phyloP scores from a whole-genome alignment of 2,888 invertebrate species.

The Piscicola geometra region DNA sequence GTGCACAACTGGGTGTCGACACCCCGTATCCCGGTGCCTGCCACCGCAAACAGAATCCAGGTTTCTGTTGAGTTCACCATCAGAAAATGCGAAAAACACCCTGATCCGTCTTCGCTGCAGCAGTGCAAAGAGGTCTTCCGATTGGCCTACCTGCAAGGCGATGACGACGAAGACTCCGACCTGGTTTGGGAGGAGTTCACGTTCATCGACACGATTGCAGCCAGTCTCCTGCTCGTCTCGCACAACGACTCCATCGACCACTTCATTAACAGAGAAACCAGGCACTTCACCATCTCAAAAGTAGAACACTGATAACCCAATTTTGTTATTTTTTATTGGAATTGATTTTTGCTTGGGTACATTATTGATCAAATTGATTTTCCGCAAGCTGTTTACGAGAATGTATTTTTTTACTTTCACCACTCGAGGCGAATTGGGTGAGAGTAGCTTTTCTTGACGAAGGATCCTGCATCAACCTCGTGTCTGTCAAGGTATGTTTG shows the following conservation, averaged over 20 bases:
- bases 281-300: not conserved
- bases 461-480: conserved; percentile 22
- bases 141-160: conserved; percentile 14
- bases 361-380: too few species aligned
- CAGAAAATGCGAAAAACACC: not conserved
- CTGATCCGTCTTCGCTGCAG: not conserved
- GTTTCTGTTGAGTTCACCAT: conserved; percentile 20
- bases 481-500: not conserved
- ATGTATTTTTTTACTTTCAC: too few species aligned
- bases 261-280: conserved; percentile 17
- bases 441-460: conserved; percentile 25
- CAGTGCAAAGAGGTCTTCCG: conserved; percentile 31
- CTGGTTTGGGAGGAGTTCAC: conserved; percentile 16
- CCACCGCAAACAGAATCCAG: conserved; percentile 9
- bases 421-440: not conserved
- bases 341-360: too few species aligned
- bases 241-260: not conserved
- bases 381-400: too few species aligned
- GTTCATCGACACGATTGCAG: conserved; percentile 23
- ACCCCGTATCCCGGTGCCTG: not conserved
- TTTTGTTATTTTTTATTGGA: too few species aligned
- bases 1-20: conserved; percentile 26
- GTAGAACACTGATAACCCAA: not conserved
- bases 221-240: conserved; percentile 4
- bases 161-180: not conserved